Evolutionary conservation across 2,797 vertebrate species (phyloP), one percentile per base, ranked within the genome.

Genomic region (Anguilla pacifica): DNA sequence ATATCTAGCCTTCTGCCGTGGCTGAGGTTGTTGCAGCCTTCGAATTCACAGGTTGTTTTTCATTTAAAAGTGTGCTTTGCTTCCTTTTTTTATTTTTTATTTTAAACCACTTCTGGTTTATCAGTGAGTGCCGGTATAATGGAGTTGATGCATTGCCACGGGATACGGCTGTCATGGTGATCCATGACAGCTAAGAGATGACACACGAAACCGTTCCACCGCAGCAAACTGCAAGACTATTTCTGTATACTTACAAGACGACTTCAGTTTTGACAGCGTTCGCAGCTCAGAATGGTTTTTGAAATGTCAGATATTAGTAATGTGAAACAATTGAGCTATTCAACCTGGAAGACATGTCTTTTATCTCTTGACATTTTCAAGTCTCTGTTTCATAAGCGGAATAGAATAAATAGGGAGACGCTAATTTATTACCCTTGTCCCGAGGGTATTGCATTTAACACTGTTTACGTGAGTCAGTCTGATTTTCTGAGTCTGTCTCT

Each of bases 341-440:
- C 31, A 35, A 79, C 74, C 74, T 49, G 77, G 39, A 49, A 81
- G 77, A 81, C 77, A 10, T 49, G 7, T 81, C 3, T 74, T 81
- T 81, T 81, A 81, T 81, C 77, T 81, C 22, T 11, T 81, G 77
- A 81, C 77, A 81, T 46, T 46, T 81, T 25, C 77, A 25, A 81
- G 17, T 19, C 39, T 46, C 77, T 7, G 43, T 81, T 81, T 49
- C 43, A 49, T 81, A 81, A 81, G 39, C 43, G 25, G 43, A 6
- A 5, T 81, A n/a, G 43, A 81, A 81, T 81, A 81, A 49, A 81
- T 7, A 81, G 61, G 59, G 59, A 17, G 39, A 43, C 0, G 7
- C 19, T 79, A 46, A 79, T 79, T 43, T 46, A 79, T 79, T 39
- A 46, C 74, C 13, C 15, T 39, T 81, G 43, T 43, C 77, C 43